phyloP scores from a whole-genome alignment of 2,113 vertebrate genomes.

The Hyaena hyaena region DNA sequence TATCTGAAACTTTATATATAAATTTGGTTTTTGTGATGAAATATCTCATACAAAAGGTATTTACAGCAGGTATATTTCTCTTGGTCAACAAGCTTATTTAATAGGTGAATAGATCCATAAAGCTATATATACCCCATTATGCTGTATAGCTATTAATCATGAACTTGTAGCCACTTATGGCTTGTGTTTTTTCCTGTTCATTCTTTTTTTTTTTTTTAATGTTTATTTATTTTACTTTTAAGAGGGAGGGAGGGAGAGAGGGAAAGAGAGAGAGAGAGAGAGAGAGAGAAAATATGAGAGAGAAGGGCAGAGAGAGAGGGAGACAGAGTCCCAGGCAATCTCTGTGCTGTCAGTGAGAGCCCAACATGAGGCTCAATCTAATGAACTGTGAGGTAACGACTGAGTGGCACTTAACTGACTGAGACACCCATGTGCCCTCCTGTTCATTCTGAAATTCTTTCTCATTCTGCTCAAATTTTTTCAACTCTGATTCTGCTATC shows the following conservation, averaged over 20 bases:
- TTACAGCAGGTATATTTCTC: not conserved
- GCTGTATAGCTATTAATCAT: accelerated
- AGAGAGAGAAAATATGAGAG: too few species aligned
- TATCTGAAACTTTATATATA: not conserved
- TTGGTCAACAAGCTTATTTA: not conserved
- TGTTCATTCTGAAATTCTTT: not conserved
- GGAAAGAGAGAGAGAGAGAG: too few species aligned
- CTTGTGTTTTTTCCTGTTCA: not conserved
- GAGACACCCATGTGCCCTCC: too few species aligned
- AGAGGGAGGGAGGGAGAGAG: too few species aligned
- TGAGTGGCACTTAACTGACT: too few species aligned
- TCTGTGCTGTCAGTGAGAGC: too few species aligned
- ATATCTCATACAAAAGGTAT: not conserved
- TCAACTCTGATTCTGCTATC: not conserved
- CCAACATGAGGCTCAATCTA: too few species aligned
- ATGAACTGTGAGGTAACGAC: too few species aligned
- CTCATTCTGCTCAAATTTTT: not conserved
- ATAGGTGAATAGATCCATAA: not conserved
- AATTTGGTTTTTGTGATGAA: not conserved
- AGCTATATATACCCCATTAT: not conserved
- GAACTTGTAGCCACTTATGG: not conserved
- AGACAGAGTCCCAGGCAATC: too few species aligned
- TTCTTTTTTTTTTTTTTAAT: not conserved
- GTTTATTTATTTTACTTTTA: too few species aligned
- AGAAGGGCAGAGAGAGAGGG: too few species aligned